Base-by-base conservation (phyloP, 2,888 invertebrate genomes). In the Apomyelois bistriatella region DNA sequence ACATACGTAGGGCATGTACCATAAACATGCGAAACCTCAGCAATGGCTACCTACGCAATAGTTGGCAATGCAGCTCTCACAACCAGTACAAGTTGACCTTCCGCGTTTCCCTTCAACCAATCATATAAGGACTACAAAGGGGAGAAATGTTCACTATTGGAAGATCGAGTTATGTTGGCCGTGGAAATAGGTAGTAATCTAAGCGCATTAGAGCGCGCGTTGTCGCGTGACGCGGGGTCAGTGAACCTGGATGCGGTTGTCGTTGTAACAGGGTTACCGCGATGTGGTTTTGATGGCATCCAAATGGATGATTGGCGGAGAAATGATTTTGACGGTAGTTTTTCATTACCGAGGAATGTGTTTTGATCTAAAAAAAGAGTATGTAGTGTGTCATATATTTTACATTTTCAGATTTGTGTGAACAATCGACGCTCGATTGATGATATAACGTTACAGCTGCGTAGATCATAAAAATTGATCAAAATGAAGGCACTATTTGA, bases 221-320 rank as follows among this genome's bases (percentile, higher is more conserved):
- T 79, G 82, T 81, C 77, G 82, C 89, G 87, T 87, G 87, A 86
- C 88, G 85, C 70, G 68, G 72, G 89, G 79, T 76, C 88, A 70
- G 80, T 88, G 88, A 88, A 88, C 88, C 46, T 46, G 13, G 46
- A 46, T 46, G 46, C 46, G 32, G 48, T 37, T 48, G 48, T 48
- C 7, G 30, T 13, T 16, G 46, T 46, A 46, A 35, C 46, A 46
- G 46, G 46, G 46, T 46, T 46, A 46, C 46, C 35, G 46, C 35
- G n/a, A 46, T 46, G 46, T 16, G 46, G 32, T 46, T 43, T 46
- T 46, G 46, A 46, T 35, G 46, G 46, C 46, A 32, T 46, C 43
- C 30, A 43, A 30, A 43, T 35, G 32, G 12, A 13, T 38, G 40
- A 40, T 40, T 40, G 40, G 40, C 16, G 37, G 37, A 5, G 5